Evolutionary conservation across 1,140 invertebrate species (phyloP), one percentile per base, ranked within the genome.

Genomic region (Drosophila ficusphila): DNA sequence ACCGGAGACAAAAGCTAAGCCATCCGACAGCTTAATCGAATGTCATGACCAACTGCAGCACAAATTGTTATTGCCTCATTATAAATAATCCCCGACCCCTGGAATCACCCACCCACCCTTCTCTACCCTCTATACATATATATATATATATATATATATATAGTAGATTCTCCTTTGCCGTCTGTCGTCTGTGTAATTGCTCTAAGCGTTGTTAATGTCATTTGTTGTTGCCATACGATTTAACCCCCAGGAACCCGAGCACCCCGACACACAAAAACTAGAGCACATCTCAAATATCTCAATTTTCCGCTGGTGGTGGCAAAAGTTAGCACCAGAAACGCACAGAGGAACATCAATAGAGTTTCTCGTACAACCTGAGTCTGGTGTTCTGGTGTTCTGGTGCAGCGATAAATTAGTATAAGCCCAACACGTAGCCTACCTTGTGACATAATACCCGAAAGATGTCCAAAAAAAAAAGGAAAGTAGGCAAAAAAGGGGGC

Each of bases 31-130:
- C 79, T 85, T 85, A 86, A 85, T 85, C 74, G 69, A 60, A 79
- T 86, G 76, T 76, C 70, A 65, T 65, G 74, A 83, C 42, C 72
- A 71, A 81, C 54, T 76, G 77, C 65, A 76, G 56, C 47, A 58
- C 51, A 85, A 68, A 85, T 79, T 85, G 81, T 79, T 85, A 85
- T 85, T 79, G 76, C 79, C 54, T 60, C 70, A 79, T 83, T 85
- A 79, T 75, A 79, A 85, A 79, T 85, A 85, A 76, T 85, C 70
- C 70, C 61, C 53, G n/a, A 12, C 7, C n/a, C 51, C n/a, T 46
- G 38, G 54, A 42, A 21, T 9, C 38, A 25, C 12, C 33, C 23
- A 49, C n/a, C 60, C 60, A 41, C 29, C 31, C 34, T 18, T 18
- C 19, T 25, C 19, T 14, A 44, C 27, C n/a, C n/a, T n/a, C n/a